Percentiles rank a stretch among this genome's conserved stretches.
Conservation (phyloP, 2,888 invertebrate genomes). For the Ophion obscuratus region DNA sequence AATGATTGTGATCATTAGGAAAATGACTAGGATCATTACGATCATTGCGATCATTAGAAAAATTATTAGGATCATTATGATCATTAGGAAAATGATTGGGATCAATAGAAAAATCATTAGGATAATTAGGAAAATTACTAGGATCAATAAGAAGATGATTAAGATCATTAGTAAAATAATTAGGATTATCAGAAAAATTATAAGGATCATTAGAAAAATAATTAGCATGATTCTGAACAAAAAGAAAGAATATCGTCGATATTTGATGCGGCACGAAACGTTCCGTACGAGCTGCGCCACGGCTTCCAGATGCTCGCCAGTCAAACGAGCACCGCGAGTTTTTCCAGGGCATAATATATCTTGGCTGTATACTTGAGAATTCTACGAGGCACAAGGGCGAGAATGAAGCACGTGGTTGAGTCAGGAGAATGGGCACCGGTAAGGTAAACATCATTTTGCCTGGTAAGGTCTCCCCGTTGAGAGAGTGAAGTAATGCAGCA, state of each 20-base stretch:
- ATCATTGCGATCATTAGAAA: neutral
- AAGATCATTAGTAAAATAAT: too few species aligned
- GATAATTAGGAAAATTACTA: neutral
- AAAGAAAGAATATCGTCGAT: neutral
- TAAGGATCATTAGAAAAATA: neutral
- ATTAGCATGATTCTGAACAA: neutral
- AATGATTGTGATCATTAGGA: neutral
- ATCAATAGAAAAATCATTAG: too few species aligned
- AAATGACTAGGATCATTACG: too few species aligned
- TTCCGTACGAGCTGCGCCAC: neutral
- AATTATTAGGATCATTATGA: neutral
- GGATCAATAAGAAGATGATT: too few species aligned
- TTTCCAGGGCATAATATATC: constrained; percentile 45
- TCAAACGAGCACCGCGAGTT: constrained; percentile 10
- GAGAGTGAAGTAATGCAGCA: constrained; percentile 3
- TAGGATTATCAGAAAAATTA: neutral
- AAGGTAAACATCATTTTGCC: constrained; percentile 47
- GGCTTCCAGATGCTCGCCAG: constrained; percentile 25
- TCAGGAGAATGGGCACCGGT: neutral
- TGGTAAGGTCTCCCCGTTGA: constrained; percentile 10
- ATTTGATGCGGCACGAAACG: constrained; percentile 1
- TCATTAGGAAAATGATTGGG: too few species aligned
- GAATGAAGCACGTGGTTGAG: constrained; percentile 21
- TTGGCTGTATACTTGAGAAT: constrained; percentile 41
- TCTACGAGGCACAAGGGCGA: constrained; percentile 16